Conservation (phyloP, 2,797 vertebrate genomes). For the Hylomyscus alleni region DNA sequence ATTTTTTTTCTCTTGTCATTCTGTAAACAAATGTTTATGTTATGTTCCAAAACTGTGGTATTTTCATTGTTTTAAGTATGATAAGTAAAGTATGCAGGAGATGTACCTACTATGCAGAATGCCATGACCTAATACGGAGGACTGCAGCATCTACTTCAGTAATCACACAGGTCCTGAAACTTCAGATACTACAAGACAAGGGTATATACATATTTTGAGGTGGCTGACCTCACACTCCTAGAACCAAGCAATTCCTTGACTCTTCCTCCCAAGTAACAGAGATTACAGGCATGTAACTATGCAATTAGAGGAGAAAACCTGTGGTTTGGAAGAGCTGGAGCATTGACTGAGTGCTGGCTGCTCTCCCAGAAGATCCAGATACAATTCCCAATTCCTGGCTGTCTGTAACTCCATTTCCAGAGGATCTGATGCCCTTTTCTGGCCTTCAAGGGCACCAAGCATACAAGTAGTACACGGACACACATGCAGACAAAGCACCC, state of each 20-base stretch:
- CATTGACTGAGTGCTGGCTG: not conserved
- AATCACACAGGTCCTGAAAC: too few relatives aligned
- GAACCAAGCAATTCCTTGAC: not conserved
- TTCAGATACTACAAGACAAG: not conserved
- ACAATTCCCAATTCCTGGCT: not conserved
- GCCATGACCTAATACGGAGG: not conserved
- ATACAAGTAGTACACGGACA: not conserved
- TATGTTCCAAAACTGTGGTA: not conserved
- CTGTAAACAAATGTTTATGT: not conserved
- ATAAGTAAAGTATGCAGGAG: not conserved
- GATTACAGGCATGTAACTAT: not conserved
- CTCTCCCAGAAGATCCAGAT: not conserved
- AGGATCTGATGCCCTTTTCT: not conserved
- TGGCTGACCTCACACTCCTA: not conserved
- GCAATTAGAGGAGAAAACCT: not conserved
- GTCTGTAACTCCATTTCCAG: not conserved
- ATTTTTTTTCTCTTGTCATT: not conserved
- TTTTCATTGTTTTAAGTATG: not conserved
- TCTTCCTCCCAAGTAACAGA: not conserved
- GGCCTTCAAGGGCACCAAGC: not conserved
- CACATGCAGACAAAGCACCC: not conserved
- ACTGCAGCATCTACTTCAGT: not conserved
- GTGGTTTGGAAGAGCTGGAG: not conserved
- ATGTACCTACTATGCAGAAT: not conserved
- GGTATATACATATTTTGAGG: not conserved